Evolutionary conservation across 2,113 vertebrate species (phyloP), one percentile per base, ranked within the genome.

Genomic region (Zosterops japonicus): DNA sequence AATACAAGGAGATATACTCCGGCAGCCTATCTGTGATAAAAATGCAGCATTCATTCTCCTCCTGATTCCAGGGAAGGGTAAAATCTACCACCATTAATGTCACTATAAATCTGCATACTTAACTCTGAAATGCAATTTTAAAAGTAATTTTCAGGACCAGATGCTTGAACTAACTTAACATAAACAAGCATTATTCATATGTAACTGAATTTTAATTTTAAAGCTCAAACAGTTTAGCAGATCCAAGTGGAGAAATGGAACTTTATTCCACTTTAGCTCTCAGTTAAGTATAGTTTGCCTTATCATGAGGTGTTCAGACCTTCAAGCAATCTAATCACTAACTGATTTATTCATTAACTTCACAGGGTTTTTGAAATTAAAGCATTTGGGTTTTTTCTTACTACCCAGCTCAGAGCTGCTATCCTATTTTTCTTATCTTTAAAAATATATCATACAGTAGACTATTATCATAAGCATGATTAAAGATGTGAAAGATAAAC

Each of bases 161-260:
- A 29, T 61, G 35, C 29, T 96, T 94, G 88, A 80, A 70, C 24
- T 82, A 78, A 63, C 49, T 56, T 72, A 93, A 80, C 44, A 55
- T 63, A 82, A 90, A 36, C 27, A 78, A 75, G 5, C 11, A 41
- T 86, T 79, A 74, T 33, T 79, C 9, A 16, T 35, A 83, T 55
- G 33, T 39, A 69, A 63, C 25, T 78, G 61, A 80, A 39, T 89
- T 93, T 90, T 88, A 2, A 53, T 92, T 78, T 90, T 94, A 20
- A 96, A 87, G 74, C 39, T 89, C 63, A 87, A 86, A 84, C 68
- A 56, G 85, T 90, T 91, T 55, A 94, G 11, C 94, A 67, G 42
- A 42, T 77, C 19, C 86, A 46, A 49, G 19, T 60, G 44, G 33
- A 93, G 71, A 80, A 90, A 52, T 24, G 3, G 10, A 67, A 75